Evolutionary conservation across 2,113 vertebrate species (phyloP).

Genomic region (Mesitornis unicolor): DNA sequence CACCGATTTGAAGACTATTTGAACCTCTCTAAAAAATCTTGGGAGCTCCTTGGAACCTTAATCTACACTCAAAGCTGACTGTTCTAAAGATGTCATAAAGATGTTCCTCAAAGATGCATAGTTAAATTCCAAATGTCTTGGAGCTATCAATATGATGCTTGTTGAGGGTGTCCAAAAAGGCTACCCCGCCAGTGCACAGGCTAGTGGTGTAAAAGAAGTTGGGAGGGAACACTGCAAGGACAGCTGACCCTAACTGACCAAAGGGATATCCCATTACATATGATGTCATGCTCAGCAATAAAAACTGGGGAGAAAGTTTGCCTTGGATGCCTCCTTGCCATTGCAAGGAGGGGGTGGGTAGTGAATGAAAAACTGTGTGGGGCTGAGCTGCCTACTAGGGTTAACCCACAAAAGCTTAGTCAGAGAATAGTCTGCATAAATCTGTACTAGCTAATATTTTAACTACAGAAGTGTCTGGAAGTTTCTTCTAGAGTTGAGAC

Average conservation of each 20-base stretch:
- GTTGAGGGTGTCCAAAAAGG: neutral
- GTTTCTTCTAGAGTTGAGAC: neutral
- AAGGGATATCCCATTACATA: neutral
- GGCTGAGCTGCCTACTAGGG: neutral
- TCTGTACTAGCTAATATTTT: neutral
- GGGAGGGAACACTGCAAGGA: neutral
- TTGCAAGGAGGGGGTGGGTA: rapidly evolving
- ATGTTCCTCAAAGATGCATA: neutral
- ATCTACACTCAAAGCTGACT: neutral
- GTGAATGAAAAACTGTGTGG: neutral
- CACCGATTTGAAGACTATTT: neutral
- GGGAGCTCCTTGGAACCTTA: neutral
- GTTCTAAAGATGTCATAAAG: neutral
- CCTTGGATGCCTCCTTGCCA: neutral
- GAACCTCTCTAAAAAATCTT: neutral
- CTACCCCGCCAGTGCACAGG: neutral
- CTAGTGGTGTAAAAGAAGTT: neutral
- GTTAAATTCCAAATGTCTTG: neutral
- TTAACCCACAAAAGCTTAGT: neutral
- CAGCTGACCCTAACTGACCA: neutral
- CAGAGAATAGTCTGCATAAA: neutral
- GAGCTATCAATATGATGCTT: neutral
- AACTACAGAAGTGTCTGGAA: neutral
- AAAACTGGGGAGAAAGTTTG: neutral
- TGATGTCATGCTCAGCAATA: neutral